Base-by-base conservation (phyloP, 1,140 invertebrate genomes). In the Drosophila tani region DNA sequence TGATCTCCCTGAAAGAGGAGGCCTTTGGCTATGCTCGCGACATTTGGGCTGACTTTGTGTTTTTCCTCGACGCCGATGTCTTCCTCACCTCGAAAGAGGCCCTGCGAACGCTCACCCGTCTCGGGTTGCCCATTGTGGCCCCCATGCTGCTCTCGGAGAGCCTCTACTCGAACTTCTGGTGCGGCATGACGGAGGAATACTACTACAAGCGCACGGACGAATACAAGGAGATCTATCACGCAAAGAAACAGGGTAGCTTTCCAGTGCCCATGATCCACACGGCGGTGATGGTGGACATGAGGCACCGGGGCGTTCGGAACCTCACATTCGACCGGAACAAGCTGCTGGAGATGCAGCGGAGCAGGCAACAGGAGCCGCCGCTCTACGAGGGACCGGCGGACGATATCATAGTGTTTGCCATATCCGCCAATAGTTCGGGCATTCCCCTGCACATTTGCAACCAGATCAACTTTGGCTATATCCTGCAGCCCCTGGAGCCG, bases 131-230 rank as follows among this genome's bases (percentile, higher is more conserved):
- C 5, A 92, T 97, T 24, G 94, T 96, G 4, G 96, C 97, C 0
- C 98, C 98, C 15, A 96, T 99, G 95, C 93, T 99, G 7, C 94
- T 95, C 68, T 97, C 97, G 0, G 96, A 97, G 86, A 96, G 97
- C 19, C 93, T 97, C 32, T 99, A 99, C 93, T 98, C 98, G 17
- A 99, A 99, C 93, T 99, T 98, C 93, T 99, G 98, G 98, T 94
- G 97, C 82, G 98, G 96, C 12, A 98, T 99, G 97, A 95, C 96
- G 2, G 93, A 95, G 5, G 94, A 97, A 68, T 98, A 97, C 92
- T 99, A 99, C 92, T 99, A 99, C 91, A 92, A 95, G 55, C 94
- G 98, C 92, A 97, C 97, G 0, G 96, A 98, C 11, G 96, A 97
- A 59, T 99, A 99, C 87, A 95, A 96, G 79, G 95, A 95, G 1